These are phyloP conservation scores for Azemiops feae DNA, from an alignment of 2,113 vertebrate genomes.

Conservation along the genomic window DNA sequence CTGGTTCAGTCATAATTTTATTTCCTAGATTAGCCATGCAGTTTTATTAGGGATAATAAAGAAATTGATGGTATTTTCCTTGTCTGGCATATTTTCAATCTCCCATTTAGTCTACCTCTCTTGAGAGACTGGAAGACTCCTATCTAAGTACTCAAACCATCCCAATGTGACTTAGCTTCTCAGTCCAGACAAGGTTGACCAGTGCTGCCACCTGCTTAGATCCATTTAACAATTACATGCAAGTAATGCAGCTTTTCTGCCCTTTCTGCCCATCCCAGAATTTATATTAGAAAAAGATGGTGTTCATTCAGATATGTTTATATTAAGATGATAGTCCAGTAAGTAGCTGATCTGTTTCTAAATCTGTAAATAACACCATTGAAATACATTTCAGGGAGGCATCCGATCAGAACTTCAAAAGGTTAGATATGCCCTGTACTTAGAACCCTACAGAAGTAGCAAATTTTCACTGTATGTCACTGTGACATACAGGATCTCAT, in stretches of 20 bases:
- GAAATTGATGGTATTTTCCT: neutral
- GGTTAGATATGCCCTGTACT: neutral
- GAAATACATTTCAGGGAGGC: neutral
- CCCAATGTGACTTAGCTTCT: neutral
- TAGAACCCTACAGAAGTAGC: neutral
- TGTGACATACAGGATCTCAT: neutral
- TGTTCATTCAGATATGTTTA: neutral
- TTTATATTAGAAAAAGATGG: neutral
- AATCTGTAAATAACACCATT: neutral
- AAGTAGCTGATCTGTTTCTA: neutral
- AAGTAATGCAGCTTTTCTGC: neutral
- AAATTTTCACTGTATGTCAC: neutral
- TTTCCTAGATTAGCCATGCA: neutral
- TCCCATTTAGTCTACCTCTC: neutral
- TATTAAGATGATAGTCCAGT: neutral
- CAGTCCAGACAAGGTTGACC: neutral
- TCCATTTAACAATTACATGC: neutral
- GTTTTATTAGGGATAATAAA: neutral
- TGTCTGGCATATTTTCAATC: neutral
- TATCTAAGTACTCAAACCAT: neutral
- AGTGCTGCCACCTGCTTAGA: neutral
- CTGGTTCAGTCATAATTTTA: neutral
- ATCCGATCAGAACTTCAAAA: neutral
- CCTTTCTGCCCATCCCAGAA: neutral
- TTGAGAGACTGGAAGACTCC: neutral